A percentile compares a stretch with the other conserved stretches of the same genome.
Evolutionary conservation across 2,113 vertebrate genomes (phyloP).

Genomic region (Halcyon senegalensis): DNA sequence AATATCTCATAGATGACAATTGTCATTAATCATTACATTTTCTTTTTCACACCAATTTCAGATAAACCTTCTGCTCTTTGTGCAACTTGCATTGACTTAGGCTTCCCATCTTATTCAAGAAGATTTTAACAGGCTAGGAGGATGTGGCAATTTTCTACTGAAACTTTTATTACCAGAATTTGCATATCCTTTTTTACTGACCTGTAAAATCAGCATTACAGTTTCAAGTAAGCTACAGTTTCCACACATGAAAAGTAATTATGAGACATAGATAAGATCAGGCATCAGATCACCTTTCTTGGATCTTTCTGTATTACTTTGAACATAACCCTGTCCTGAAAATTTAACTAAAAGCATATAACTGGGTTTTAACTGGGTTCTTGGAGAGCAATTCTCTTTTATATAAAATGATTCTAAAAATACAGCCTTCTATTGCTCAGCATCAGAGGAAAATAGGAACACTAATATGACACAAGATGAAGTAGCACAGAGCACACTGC

Average conservation of each 20-base stretch:
- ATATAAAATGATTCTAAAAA: neutral
- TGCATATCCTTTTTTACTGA: neutral
- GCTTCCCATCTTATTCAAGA: neutral
- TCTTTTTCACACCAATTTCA: neutral
- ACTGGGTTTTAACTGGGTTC: neutral
- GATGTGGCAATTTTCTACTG: neutral
- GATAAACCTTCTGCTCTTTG: neutral
- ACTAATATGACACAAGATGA: neutral
- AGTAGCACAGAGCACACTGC: neutral
- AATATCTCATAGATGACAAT: neutral
- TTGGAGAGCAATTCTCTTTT: neutral
- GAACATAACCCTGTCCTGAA: neutral
- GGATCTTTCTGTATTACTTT: neutral
- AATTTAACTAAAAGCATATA: too few relatives aligned
- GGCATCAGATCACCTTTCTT: neutral
- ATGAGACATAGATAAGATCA: neutral
- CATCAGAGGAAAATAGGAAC: neutral
- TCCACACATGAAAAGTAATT: conserved; percentile 1
- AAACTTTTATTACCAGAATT: neutral
- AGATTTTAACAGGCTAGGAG: neutral
- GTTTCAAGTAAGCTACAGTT: neutral
- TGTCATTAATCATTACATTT: neutral
- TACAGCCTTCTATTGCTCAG: neutral
- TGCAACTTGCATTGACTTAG: neutral
- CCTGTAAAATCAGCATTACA: neutral